Base-by-base conservation (phyloP, 2,888 invertebrate species). In the Dione juno region DNA sequence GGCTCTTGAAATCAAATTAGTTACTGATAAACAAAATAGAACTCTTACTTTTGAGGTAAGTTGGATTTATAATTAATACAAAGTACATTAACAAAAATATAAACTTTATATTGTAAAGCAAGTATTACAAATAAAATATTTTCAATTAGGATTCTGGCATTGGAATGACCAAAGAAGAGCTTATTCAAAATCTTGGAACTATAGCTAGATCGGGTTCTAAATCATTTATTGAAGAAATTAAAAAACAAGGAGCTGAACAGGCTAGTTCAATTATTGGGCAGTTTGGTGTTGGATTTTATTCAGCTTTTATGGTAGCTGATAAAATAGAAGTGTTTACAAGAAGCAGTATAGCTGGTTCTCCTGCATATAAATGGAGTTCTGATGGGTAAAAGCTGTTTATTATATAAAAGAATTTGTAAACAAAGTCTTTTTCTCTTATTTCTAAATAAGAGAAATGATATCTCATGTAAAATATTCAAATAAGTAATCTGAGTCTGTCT, bases 211-310 rank as follows among this genome's bases (percentile, higher is more conserved):
- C 99, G 70, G 99, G 99, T 0, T 99, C 99, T 0, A 99, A 99
- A 86, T 96, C 97, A 19, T 99, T 98, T 82, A 89, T 99, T 75
- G 96, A 98, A 83, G 95, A 98, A 85, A 88, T 98, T 37, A 96
- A 97, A 83, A 94, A 95, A 64, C 94, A 96, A 78, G 93, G 95
- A 53, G 88, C 93, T 6, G 92, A 94, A 1, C 88, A 93, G 37
- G 95, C 95, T 13, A 96, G 95, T 63, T 95, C 96, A 74, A 98
- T 99, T 66, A 98, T 99, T 84, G 98, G 99, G 5, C 99, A 99
- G 87, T 99, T 99, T 93, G 99, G 99, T 77, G 99, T 99, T 19
- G 99, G 99, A 0, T 99, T 99, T 88, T 99, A 99, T 88, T 99
- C 99, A 14, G 96, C 97, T 0, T 99, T 99, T 85, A 99, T 99